Conservation (phyloP, 2,113 vertebrate genomes). For the Puntigrus tetrazona region DNA sequence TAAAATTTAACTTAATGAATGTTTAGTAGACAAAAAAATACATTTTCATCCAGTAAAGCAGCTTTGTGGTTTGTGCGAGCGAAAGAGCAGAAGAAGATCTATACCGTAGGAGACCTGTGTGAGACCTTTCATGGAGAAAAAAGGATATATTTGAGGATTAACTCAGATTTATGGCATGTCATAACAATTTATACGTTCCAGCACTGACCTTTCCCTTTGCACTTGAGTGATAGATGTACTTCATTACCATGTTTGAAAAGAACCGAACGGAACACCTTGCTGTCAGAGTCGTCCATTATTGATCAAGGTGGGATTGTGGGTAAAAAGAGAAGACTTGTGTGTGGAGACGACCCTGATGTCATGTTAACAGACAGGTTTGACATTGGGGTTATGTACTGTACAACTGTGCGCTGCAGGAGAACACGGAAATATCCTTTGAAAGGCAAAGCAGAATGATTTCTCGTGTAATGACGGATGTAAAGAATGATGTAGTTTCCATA, state of each 20-base stretch:
- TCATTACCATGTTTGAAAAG: slow-evolving; percentile 82
- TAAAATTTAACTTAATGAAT: no score
- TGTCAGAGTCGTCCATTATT: slow-evolving; percentile 73
- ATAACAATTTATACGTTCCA: slow-evolving; percentile 76
- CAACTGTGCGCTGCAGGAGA: background rate
- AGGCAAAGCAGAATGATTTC: background rate
- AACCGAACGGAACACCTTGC: slow-evolving; percentile 75
- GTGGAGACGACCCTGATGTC: slow-evolving; percentile 52
- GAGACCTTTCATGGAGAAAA: slow-evolving; percentile 69
- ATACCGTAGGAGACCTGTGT: background rate
- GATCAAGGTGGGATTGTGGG: slow-evolving; percentile 71
- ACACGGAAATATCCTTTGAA: no score
- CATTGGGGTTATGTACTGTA: background rate
- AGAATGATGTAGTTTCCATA: background rate
- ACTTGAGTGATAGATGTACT: slow-evolving; percentile 81
- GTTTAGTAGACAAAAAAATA: no score
- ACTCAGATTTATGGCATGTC: slow-evolving; percentile 84
- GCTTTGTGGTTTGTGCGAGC: no score
- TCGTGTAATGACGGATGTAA: background rate
- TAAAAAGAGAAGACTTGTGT: slow-evolving; percentile 56
- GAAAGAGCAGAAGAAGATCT: background rate
- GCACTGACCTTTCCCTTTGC: slow-evolving; percentile 79
- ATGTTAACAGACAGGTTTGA: slow-evolving; percentile 35
- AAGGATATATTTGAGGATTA: slow-evolving; percentile 81
- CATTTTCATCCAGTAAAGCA: background rate